Conservation (phyloP, 37 sponge, comb jelly and placozoan species). For the Corticium candelabrum region DNA sequence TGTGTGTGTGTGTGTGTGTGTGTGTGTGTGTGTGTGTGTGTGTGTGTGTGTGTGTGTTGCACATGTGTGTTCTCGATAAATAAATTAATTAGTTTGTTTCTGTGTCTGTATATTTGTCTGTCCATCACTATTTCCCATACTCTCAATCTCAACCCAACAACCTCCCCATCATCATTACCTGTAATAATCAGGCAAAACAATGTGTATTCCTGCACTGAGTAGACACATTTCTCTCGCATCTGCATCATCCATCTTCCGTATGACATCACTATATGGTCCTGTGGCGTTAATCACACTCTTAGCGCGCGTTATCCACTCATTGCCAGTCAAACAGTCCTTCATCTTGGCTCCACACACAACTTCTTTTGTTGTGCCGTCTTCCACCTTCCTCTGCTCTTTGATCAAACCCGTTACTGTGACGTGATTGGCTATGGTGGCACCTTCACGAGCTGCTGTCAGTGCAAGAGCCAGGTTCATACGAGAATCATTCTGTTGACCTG, state of each 20-base stretch:
- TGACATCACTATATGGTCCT: slow-evolving; percentile 85
- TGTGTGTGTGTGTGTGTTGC: too few species aligned
- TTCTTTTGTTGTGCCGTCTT: slow-evolving; percentile 8
- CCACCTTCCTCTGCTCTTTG: slow-evolving; percentile 13
- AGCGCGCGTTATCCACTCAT: slow-evolving; percentile 79
- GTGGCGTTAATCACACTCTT: slow-evolving; percentile 97
- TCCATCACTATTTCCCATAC: too few species aligned
- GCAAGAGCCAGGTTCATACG: slow-evolving; percentile 91
- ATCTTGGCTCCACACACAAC: slow-evolving; percentile 67
- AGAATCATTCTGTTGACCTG: slow-evolving; percentile 97
- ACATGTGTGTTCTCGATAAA: too few species aligned
- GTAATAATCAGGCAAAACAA: slow-evolving; percentile 88
- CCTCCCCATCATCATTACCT: slow-evolving; percentile 18
- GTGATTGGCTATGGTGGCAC: slow-evolving; percentile 83
- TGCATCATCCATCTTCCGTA: slow-evolving; percentile 81
- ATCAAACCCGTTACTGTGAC: slow-evolving; percentile 56
- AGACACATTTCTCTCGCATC: slow-evolving; percentile 49
- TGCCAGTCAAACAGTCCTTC: slow-evolving; percentile 59
- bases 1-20: too few species aligned
- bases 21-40: too few species aligned
- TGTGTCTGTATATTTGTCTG: too few species aligned
- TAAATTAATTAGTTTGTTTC: too few species aligned
- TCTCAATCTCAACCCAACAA: not conserved
- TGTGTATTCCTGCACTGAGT: slow-evolving; percentile 87
- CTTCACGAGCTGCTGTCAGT: slow-evolving; percentile 83